Base-by-base conservation (phyloP, 2,888 invertebrate species). In the Apotomis betuletana region DNA sequence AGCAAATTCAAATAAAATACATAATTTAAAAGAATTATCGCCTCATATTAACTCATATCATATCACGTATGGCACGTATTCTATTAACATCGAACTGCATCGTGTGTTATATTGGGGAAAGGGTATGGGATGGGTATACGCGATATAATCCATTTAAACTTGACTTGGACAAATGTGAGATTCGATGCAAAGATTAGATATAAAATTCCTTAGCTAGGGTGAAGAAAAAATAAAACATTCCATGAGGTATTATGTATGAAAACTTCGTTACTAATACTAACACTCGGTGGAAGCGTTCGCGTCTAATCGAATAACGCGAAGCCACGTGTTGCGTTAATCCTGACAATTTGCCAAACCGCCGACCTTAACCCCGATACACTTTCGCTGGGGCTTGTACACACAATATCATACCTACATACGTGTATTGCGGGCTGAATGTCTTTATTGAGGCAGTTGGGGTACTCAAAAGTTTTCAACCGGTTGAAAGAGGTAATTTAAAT, bases 341-440 rank as follows among this genome's bases (percentile, higher is more conserved):
- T 55, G 60, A 54, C 70, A 54, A 59, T 65, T 57, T 70, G 70
- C 67, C 70, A 70, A 70, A 67, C 70, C 55, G 49, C 55, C 51
- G 67, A 67, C 70, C 70, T 70, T 70, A 55, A 70, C 70, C 70
- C 54, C 55, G 61, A 70, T 70, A 67, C 60, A 65, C 70, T 70
- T 61, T 70, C 70, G 61, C 70, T 27, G 41, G 54, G 58, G 58
- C 41, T 52, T 36, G 55, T 55, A 67, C 65, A 63, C 63, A 61
- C 41, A 41, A 41, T 41, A 6, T 41, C 41, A 6, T 6, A 41
- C 41, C 27, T 27, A 27, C 2, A 55, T 41, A 58, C 62, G 52
- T 44, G 44, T 44, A 41, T 41, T 41, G 41, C 41, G 5, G 8
- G 52, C 52, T 52, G 27, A 36, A 52, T 70, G 58, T 55, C 46